Base-by-base conservation (phyloP, 2,113 vertebrate species). In the Girardinichthys multiradiatus region DNA sequence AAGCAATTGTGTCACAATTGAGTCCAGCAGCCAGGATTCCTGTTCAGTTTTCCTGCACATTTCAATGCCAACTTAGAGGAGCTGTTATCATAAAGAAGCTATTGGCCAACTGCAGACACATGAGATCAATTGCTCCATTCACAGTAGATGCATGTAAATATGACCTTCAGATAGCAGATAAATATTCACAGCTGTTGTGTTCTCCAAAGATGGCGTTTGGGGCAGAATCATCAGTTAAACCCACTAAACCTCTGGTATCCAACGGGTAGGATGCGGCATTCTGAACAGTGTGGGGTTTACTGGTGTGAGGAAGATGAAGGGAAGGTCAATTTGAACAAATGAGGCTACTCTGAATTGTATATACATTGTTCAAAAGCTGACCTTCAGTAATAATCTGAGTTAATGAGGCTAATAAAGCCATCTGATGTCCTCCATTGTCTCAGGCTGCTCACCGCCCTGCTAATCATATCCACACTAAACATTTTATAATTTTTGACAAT, bases 391-490 rank as follows among this genome's bases (percentile, higher is more conserved):
- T 29, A 85, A 67, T 80, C 80, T 68, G 42, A 61, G 72, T 81
- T 83, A 89, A 86, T 69, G 81, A 83, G 42, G 67, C 77, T 81
- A 81, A 82, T 60, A 66, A 79, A 66, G 29, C 64, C 61, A 63
- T 62, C 60, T 60, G 70, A 64, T 74, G 27, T 80, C 69, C 78
- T 57, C 65, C 70, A 57, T 76, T 72, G 76, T 78, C 77, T 86
- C 64, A 4, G 64, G 57, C 48, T 73, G 74, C 27, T 27, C 54
- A 58, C 57, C 2, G 73, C 70, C 57, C 33, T 0, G 60, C 81
- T 90, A 87, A 90, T 91, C 80, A 77, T 74, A 70, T 78, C 68
- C 70, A 85, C 61, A 30, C 74, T 58, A 79, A 86, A 87, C 80
- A 74, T 87, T 90, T 84, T 72, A 57, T 65, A 57, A 64, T 57